phyloP scores from a whole-genome alignment of 2,113 vertebrate genomes.

The Manacus vitellinus region DNA sequence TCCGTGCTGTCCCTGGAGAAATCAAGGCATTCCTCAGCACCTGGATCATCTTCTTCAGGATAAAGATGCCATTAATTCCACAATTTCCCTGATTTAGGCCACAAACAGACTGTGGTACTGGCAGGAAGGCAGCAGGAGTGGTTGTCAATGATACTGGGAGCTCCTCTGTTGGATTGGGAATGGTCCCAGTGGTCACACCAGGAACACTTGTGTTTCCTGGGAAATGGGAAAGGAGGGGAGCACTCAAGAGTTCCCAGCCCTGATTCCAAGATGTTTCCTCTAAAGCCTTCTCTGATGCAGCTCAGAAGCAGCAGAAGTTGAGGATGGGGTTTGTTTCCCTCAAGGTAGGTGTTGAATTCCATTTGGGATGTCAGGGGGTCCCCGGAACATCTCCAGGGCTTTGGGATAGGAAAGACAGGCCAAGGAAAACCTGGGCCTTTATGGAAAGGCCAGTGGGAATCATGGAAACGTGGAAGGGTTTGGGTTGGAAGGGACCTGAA shows the following conservation, averaged over 20 bases:
- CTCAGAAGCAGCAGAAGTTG: not conserved
- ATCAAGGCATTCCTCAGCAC: not conserved
- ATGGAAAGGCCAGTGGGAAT: not conserved
- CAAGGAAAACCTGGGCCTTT: not conserved
- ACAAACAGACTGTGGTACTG: not conserved
- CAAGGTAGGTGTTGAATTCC: not conserved
- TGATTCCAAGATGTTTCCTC: not conserved
- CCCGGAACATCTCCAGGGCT: not conserved
- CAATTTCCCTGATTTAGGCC: not conserved
- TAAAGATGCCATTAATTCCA: not conserved
- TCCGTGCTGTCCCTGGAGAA: not conserved
- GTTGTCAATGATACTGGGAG: not conserved
- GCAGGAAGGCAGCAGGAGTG: not conserved
- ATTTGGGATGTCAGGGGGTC: not conserved
- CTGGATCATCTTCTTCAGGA: not conserved
- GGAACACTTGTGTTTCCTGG: not conserved
- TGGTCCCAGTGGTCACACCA: not conserved
- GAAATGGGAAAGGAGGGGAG: not conserved
- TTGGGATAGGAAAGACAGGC: not conserved
- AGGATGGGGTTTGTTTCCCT: not conserved
- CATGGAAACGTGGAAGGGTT: no score
- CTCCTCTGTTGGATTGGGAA: not conserved
- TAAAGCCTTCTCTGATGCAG: no score
- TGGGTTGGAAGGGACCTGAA: no score
- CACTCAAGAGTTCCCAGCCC: not conserved